Evolutionary conservation across 2,797 vertebrate genomes (phyloP), one percentile per base, ranked within the genome.

Genomic region (Pseudomugil gertrudae): DNA sequence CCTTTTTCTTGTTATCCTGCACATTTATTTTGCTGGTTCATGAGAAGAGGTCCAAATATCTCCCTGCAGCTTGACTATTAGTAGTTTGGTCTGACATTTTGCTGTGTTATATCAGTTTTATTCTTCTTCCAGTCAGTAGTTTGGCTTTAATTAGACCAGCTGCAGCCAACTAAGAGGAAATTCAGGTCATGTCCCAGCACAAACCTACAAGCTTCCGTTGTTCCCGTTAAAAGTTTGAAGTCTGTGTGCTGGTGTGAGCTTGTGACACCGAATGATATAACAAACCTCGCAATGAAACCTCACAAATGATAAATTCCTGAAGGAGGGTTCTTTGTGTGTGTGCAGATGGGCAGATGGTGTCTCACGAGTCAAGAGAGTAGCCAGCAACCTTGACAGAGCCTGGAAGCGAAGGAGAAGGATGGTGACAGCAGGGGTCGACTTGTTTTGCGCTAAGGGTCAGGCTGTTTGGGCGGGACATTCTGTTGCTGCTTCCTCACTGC

Each of bases 401-500:
- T 36, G n/a, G 47, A 15, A n/a, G 15, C 40, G 33, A 52, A 36
- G 45, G 40, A 24, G 54, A 35, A 63, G 30, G 52, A 52, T 23
- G 67, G 63, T 47, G 62, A 52, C 26, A n/a, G 57, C 56, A 56
- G 45, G 60, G 76, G 79, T 74, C 60, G 23, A 70, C 53, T 63
- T 64, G 67, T 65, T 82, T 73, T 75, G 52, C 5, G 13, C 2
- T 1, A 10, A 58, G 67, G 68, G 76, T 82, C 66, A 50, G 67
- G 62, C 55, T 27, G 71, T 60, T 52, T 30, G 62, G 87, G 84
- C 40, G 72, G 80, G 65, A 68, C 74, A 11, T 81, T 75, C 63
- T 80, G 71, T 80, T 66, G 64, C 73, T 35, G 53, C 62, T 86
- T 88, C 87, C 87, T 88, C 76, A 40, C 52, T 60, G 74, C 76